Evolutionary conservation across 2,888 invertebrate genomes (phyloP), one percentile per base, ranked within the genome.

Genomic region (Ectemnius lituratus): DNA sequence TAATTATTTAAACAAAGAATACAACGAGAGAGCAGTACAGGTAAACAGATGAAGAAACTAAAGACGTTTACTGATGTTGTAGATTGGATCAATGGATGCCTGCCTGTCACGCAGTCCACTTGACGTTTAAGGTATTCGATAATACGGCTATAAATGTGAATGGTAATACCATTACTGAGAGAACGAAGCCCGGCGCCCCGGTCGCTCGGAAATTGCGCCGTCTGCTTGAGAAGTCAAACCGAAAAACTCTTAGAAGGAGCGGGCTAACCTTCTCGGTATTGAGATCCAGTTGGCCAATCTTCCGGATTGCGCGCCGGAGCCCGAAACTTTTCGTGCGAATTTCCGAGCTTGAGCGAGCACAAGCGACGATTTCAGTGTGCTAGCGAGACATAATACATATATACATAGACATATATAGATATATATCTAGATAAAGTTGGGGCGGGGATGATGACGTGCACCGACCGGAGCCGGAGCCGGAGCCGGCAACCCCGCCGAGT

Each of bases 1-100:
- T 73, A 67, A 81, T 78, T 79, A 80, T 79, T 79, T 80, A 74
- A 73, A 70, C 63, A 70, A 65, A 57, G 70, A 72, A 59, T 67
- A 76, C 68, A 65, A 69, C 74, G 71, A 75, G 73, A 74, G 64
- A 70, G 59, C 74, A 52, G 66, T 72, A 70, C 75, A 77, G 79
- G 81, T 70, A 74, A 70, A 76, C 70, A 74, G 59, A 56, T 62
- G 67, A 63, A 67, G 67, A 16, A 79, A 72, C 79, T 75, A 75
- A 77, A 76, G 61, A 70, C 69, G 52, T 73, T 76, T 76, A 68
- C 75, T 72, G 62, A 57, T 64, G 23, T 23, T 23, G 2, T 2
- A 2, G 23, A 23, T 23, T 23, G 23, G 23, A 3, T 72, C 60
- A 52, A 6, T 8, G 8, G 2, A 6, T 37, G 37, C 11, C 11